These are phyloP conservation scores for Eupithecia dodoneata DNA, from an alignment of 2,888 invertebrate genomes.

Conservation along the genomic window DNA sequence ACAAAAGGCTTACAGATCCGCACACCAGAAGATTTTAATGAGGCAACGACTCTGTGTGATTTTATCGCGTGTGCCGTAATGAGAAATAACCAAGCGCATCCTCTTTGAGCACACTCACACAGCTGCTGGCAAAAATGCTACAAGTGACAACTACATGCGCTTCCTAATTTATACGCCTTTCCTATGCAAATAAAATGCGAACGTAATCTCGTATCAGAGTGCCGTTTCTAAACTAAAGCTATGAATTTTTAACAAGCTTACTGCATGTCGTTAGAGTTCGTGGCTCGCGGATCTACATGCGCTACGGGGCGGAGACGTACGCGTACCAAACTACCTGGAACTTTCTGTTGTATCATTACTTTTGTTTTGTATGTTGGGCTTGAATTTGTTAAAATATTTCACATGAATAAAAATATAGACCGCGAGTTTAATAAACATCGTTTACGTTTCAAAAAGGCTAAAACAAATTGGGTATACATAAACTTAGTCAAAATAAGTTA, in stretches of 20 bases:
- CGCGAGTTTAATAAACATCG: background rate
- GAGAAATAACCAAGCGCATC: slow-evolving; percentile 84
- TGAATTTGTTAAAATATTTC: slow-evolving; percentile 8
- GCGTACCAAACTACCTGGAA: slow-evolving; percentile 27
- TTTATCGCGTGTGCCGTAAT: slow-evolving; percentile 82
- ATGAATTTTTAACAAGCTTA: slow-evolving; percentile 46
- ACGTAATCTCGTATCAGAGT: slow-evolving; percentile 41
- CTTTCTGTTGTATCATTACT: slow-evolving; percentile 22
- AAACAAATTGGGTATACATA: slow-evolving; percentile 64
- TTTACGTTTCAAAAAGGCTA: slow-evolving; percentile 65
- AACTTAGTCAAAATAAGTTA: slow-evolving; percentile 66
- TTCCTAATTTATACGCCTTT: slow-evolving; percentile 51
- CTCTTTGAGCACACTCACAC: slow-evolving; percentile 76
- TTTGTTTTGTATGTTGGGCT: slow-evolving; percentile 13
- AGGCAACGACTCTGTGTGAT: slow-evolving; percentile 84
- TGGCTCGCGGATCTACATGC: slow-evolving; percentile 39
- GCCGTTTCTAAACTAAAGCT: slow-evolving; percentile 45
- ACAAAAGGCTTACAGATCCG: slow-evolving; percentile 84
- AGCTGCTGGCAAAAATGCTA: slow-evolving; percentile 68
- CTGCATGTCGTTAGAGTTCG: slow-evolving; percentile 40
- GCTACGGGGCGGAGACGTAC: slow-evolving; percentile 39
- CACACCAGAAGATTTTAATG: slow-evolving; percentile 84
- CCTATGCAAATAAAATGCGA: slow-evolving; percentile 45
- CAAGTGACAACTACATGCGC: slow-evolving; percentile 58
- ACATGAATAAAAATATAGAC: background rate